Conservation (phyloP, 2,113 vertebrate species). For the Montifringilla adamsi region DNA sequence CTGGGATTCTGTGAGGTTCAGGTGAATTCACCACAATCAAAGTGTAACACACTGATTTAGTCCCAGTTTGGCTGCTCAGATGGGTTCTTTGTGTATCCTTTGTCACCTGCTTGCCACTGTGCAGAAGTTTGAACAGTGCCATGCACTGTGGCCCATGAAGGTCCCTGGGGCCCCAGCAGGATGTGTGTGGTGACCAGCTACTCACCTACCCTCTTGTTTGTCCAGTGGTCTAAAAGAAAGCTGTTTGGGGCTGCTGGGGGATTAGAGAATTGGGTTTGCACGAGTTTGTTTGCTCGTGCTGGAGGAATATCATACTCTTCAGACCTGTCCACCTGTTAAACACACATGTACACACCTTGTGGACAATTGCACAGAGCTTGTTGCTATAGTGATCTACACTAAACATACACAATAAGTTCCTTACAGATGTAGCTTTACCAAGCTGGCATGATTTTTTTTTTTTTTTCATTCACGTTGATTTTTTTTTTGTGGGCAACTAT, state of each 20-base stretch:
- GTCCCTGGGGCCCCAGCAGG: neutral
- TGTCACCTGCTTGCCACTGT: neutral
- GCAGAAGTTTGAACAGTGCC: accelerated
- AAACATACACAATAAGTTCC: neutral
- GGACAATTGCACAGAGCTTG: neutral
- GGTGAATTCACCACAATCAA: neutral
- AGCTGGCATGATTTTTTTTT: neutral
- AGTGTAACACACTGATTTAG: neutral
- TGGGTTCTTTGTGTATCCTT: neutral
- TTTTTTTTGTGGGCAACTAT: neutral
- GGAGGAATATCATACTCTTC: neutral
- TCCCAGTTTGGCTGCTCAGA: neutral
- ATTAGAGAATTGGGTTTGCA: neutral
- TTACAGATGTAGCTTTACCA: neutral
- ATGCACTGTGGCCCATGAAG: neutral
- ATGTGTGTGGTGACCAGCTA: neutral
- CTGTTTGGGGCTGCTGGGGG: neutral
- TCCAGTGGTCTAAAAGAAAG: neutral
- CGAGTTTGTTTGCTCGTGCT: neutral
- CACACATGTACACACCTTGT: neutral
- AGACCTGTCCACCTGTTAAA: neutral
- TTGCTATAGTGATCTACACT: neutral
- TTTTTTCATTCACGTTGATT: neutral
- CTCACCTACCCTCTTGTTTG: neutral
- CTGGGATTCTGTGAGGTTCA: neutral